Conservation (phyloP, 2,113 vertebrate genomes). For the Tychaedon coryphoeus region DNA sequence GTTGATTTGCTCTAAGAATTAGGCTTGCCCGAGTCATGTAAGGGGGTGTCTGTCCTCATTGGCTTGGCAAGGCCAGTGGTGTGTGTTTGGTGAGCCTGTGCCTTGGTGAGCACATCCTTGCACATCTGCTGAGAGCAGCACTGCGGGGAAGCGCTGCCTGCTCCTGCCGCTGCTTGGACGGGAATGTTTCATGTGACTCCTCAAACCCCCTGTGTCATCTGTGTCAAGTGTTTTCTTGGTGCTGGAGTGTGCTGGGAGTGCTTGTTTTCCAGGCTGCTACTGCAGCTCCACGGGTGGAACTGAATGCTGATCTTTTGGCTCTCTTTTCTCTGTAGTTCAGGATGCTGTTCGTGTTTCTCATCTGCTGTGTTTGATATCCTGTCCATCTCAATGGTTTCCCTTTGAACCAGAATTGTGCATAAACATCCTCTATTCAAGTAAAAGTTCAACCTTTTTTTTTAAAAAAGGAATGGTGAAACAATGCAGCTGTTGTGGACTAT, state of each 20-base stretch:
- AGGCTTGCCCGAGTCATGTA: neutral
- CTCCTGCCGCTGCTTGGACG: neutral
- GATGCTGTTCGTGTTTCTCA: neutral
- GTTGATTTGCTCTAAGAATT: neutral
- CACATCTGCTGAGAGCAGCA: neutral
- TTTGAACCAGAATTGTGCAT: neutral
- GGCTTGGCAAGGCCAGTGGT: neutral
- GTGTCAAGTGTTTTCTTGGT: neutral
- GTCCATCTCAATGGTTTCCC: constrained; percentile 10
- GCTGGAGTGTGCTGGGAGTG: neutral
- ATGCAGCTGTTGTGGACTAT: neutral
- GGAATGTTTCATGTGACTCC: neutral
- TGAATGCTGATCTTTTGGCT: neutral
- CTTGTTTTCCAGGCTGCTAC: neutral
- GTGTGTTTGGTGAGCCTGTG: neutral
- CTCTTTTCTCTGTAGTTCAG: neutral
- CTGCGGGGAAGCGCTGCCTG: neutral
- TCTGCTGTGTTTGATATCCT: neutral
- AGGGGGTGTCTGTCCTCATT: neutral
- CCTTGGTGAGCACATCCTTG: neutral
- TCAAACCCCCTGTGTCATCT: neutral
- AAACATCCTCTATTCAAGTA: constrained; percentile 35
- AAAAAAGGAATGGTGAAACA: neutral
- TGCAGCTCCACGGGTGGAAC: neutral
- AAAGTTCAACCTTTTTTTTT: neutral